These are phyloP conservation scores for Smithornis capensis DNA, from an alignment of 2,113 vertebrate species.

Conservation along the genomic window DNA sequence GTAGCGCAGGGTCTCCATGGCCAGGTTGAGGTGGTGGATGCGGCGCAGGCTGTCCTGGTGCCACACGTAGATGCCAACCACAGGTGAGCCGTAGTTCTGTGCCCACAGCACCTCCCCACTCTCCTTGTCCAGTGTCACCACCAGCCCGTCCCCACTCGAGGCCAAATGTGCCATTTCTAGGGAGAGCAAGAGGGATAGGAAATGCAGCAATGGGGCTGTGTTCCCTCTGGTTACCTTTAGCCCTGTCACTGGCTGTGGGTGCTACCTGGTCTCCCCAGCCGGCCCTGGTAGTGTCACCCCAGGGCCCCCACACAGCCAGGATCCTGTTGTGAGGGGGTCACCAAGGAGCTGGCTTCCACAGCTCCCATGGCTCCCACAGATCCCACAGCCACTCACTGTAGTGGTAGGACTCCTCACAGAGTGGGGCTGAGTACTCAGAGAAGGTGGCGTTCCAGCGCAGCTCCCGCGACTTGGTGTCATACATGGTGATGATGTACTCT, in stretches of 20 bases:
- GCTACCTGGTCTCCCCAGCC: accelerated
- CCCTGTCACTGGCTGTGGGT: accelerated
- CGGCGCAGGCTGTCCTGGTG: slow-evolving; percentile 87
- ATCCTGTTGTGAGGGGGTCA: accelerated
- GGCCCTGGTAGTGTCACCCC: background rate
- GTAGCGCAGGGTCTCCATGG: slow-evolving; percentile 91
- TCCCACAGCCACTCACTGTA: slow-evolving; percentile 80
- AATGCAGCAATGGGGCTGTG: background rate
- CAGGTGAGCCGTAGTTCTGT: slow-evolving; percentile 89
- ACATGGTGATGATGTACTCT: slow-evolving; percentile 97
- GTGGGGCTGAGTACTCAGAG: slow-evolving; percentile 86
- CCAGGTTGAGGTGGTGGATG: slow-evolving; percentile 88
- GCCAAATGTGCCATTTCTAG: slow-evolving; percentile 90
- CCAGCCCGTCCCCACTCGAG: slow-evolving; percentile 89
- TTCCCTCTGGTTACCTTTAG: background rate
- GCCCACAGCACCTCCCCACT: slow-evolving; percentile 90
- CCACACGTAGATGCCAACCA: slow-evolving; percentile 89
- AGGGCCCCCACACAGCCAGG: background rate
- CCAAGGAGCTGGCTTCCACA: background rate
- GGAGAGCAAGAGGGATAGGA: background rate
- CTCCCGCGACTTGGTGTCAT: slow-evolving; percentile 88
- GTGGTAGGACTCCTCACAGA: slow-evolving; percentile 78
- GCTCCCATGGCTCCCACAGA: background rate
- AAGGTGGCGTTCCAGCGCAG: slow-evolving; percentile 94
- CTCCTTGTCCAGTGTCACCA: slow-evolving; percentile 90